These are phyloP conservation scores for Corynorhinus townsendii DNA, from an alignment of 2,113 vertebrate genomes.

Conservation along the genomic window DNA sequence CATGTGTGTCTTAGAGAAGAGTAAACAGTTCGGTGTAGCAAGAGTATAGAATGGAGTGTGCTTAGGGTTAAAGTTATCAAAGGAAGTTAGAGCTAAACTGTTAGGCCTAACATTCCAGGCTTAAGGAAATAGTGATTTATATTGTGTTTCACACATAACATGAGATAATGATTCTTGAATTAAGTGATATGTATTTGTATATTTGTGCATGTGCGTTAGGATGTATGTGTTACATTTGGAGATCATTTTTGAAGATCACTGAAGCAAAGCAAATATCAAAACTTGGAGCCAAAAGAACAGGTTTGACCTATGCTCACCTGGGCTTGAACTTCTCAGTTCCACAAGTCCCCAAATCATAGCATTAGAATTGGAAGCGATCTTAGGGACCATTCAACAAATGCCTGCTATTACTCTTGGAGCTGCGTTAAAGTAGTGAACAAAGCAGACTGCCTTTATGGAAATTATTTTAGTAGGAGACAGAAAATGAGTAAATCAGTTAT, in stretches of 20 bases:
- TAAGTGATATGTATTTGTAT: not conserved
- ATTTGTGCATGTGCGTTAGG: not conserved
- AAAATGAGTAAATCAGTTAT: not conserved
- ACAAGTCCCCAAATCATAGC: not conserved
- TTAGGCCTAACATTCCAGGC: not conserved
- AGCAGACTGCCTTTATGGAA: not conserved
- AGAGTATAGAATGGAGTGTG: not conserved
- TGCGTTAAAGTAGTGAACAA: not conserved
- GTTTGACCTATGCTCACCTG: not conserved
- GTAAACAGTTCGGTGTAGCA: not conserved
- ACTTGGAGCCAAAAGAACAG: not conserved
- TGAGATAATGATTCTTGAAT: not conserved
- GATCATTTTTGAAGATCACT: conserved; percentile 3
- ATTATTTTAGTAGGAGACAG: not conserved
- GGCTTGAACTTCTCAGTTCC: conserved; percentile 9
- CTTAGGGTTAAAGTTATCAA: conserved; percentile 8
- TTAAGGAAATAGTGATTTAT: not conserved
- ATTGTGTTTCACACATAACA: not conserved
- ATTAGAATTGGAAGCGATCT: not conserved
- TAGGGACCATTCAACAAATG: not conserved
- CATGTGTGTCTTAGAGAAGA: not conserved
- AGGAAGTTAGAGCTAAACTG: not conserved
- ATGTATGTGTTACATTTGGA: not conserved
- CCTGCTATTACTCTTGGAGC: not conserved
- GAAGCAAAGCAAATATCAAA: not conserved